Conservation (phyloP, 2,888 invertebrate species). For the Hypomecis atomaria region DNA sequence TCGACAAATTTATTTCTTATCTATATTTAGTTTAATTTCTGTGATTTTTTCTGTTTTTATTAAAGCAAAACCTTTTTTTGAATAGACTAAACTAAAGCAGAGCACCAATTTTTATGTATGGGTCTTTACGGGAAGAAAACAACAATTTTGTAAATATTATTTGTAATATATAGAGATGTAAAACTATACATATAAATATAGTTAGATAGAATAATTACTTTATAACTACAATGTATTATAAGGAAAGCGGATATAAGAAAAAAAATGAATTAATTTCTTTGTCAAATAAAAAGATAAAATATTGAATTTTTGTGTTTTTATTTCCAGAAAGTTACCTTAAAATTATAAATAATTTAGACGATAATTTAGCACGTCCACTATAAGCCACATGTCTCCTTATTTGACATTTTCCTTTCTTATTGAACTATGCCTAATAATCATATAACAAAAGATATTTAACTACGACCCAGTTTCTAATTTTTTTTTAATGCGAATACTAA, state of each 20-base stretch:
- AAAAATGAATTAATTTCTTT: slow-evolving; percentile 83
- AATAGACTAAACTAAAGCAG: slow-evolving; percentile 33
- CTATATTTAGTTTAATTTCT: neutral
- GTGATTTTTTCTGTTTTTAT: neutral
- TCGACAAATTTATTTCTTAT: slow-evolving; percentile 36
- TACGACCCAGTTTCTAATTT: too few species aligned
- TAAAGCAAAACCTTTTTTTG: slow-evolving; percentile 1
- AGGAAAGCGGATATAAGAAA: slow-evolving; percentile 79
- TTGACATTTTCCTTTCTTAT: too few species aligned
- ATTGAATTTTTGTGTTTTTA: slow-evolving; percentile 63
- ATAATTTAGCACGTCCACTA: neutral
- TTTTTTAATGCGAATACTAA: too few species aligned
- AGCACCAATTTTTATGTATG: slow-evolving; percentile 48
- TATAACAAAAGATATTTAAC: too few species aligned
- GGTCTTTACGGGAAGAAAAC: slow-evolving; percentile 77
- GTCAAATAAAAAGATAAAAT: slow-evolving; percentile 82
- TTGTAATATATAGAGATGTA: slow-evolving; percentile 81
- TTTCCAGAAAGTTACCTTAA: slow-evolving; percentile 35
- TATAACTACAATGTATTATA: slow-evolving; percentile 80
- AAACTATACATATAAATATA: slow-evolving; percentile 79
- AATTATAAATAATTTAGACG: too few species aligned
- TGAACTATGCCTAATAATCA: too few species aligned
- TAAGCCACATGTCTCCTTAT: too few species aligned
- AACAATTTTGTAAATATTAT: slow-evolving; percentile 76
- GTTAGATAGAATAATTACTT: slow-evolving; percentile 82